These are phyloP conservation scores for Leptinotarsa peninsularis DNA, from an alignment of 2,888 invertebrate species.

Conservation along the genomic window DNA sequence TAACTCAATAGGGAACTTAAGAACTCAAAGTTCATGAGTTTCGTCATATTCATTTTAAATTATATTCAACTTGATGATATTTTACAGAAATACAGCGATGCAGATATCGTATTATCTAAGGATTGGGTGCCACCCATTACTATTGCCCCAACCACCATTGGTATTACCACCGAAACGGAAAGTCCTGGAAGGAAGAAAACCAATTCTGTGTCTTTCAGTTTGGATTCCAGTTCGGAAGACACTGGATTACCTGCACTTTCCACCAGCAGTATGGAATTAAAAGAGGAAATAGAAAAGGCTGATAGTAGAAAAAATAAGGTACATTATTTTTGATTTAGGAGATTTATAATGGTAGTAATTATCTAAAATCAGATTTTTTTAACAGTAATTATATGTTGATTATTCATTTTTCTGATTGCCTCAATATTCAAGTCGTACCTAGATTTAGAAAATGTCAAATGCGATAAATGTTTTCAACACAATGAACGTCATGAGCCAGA, in stretches of 20 bases:
- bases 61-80: conserved; percentile 9
- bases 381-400: no score
- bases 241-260: conserved; percentile 57
- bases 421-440: no score
- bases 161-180: conserved; percentile 55
- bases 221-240: conserved; percentile 72
- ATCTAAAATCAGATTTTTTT: no score
- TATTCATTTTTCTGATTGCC: no score
- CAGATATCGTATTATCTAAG: conserved; percentile 87
- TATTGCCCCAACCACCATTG: conserved; percentile 74
- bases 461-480: no score
- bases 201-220: conserved; percentile 79
- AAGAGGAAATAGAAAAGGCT: conserved; percentile 72
- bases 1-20: no score
- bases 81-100: conserved; percentile 81
- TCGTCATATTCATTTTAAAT: conserved; percentile 14
- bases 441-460: no score
- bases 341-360: no score
- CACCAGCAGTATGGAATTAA: conserved; percentile 61
- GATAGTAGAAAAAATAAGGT: conserved; percentile 82
- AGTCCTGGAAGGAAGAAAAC: conserved; percentile 76
- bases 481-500: no score
- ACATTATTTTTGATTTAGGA: conserved; percentile 4
- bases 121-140: conserved; percentile 90
- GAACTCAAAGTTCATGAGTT: no score